Evolutionary conservation across 2,797 vertebrate genomes (phyloP).

Genomic region (Brachyrhaphis roseni): DNA sequence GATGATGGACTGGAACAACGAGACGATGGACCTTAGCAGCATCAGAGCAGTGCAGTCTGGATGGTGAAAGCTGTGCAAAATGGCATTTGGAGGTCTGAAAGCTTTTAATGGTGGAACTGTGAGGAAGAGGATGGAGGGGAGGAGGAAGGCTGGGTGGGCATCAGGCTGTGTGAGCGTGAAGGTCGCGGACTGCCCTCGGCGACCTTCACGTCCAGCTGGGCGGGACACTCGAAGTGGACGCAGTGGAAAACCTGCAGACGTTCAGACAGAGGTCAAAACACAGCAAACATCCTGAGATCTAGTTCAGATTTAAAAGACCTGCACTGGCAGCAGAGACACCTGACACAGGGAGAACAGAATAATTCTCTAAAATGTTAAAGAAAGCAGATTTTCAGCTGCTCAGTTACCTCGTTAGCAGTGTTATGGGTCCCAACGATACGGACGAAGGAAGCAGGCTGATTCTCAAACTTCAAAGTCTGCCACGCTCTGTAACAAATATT

Average conservation of each 20-base stretch:
- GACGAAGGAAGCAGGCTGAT: constrained; percentile 93
- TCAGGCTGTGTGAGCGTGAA: constrained; percentile 78
- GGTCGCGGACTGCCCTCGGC: constrained; percentile 83
- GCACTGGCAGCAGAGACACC: not conserved
- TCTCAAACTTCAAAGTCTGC: constrained; percentile 93
- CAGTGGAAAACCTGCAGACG: constrained; percentile 93
- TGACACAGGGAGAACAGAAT: not conserved
- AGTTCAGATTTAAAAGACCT: not conserved
- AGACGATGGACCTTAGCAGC: constrained; percentile 56
- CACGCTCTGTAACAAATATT: constrained; percentile 85
- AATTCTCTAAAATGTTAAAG: not conserved
- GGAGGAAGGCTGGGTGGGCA: constrained; percentile 58
- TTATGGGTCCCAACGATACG: constrained; percentile 97
- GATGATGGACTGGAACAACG: constrained; percentile 41
- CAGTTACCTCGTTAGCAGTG: constrained; percentile 93
- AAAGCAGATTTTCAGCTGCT: not conserved
- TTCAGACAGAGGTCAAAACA: not conserved
- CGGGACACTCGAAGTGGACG: constrained; percentile 97
- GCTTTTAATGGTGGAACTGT: constrained; percentile 59
- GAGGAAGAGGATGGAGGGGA: constrained; percentile 54
- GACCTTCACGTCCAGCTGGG: constrained; percentile 85
- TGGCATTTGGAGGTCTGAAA: constrained; percentile 40
- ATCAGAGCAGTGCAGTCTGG: constrained; percentile 58
- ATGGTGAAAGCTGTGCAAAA: constrained; percentile 71
- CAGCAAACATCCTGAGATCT: not conserved